phyloP scores from a whole-genome alignment of 2,888 invertebrate genomes.

The Axea sp. region DNA sequence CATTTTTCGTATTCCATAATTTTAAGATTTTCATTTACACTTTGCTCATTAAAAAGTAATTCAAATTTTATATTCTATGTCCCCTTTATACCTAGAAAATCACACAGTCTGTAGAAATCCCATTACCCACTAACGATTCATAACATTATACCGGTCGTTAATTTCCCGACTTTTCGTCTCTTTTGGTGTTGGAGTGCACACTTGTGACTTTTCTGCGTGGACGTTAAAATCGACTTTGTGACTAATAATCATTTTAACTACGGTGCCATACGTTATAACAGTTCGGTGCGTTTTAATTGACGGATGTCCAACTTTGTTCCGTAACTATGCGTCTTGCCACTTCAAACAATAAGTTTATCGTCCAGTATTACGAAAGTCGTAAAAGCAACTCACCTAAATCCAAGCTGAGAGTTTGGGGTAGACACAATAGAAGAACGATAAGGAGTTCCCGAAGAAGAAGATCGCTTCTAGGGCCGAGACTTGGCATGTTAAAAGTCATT shows the following conservation, averaged over 20 bases:
- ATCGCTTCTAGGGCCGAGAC: constrained; percentile 68
- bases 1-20: constrained; percentile 7
- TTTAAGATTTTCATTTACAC: constrained; percentile 28
- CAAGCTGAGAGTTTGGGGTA: constrained; percentile 68
- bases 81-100: constrained; percentile 14
- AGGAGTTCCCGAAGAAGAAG: constrained; percentile 71
- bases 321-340: constrained; percentile 42
- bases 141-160: constrained; percentile 41
- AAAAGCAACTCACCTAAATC: constrained; percentile 71
- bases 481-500: constrained; percentile 75
- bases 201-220: constrained; percentile 25
- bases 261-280: constrained; percentile 36
- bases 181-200: constrained; percentile 11
- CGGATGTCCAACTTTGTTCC: constrained; percentile 23
- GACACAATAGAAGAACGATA: constrained; percentile 70
- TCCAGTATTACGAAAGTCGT: constrained; percentile 45
- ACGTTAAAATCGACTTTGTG: constrained; percentile 48
- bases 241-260: constrained; percentile 54
- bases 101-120: constrained; percentile 35
- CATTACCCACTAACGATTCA: constrained; percentile 33
- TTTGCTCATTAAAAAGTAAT: constrained; percentile 37
- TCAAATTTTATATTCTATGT: constrained; percentile 38
- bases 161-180: constrained; percentile 25
- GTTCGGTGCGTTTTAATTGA: constrained; percentile 53
- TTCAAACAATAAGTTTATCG: constrained; percentile 34